These are phyloP conservation scores for Caenorhabditis parvicauda DNA, from an alignment of 2,888 invertebrate genomes.

Conservation along the genomic window DNA sequence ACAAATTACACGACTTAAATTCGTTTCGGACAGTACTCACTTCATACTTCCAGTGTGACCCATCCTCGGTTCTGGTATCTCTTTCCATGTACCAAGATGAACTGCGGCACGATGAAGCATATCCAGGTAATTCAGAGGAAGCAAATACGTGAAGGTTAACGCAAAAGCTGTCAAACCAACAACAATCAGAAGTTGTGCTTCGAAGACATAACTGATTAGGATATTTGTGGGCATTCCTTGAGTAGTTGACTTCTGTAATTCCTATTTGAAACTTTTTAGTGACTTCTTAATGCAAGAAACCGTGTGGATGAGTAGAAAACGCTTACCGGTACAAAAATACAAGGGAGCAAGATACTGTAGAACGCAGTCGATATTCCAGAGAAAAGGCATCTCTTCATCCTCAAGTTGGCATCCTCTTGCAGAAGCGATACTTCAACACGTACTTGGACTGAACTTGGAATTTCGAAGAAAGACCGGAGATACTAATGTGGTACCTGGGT, in stretches of 20 bases:
- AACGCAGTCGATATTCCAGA: slow-evolving; percentile 81
- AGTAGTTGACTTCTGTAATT: slow-evolving; percentile 46
- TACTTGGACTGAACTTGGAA: slow-evolving; percentile 63
- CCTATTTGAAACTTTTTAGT: background rate
- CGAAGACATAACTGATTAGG: slow-evolving; percentile 53
- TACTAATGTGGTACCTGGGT: slow-evolving; percentile 22
- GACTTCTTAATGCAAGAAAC: background rate
- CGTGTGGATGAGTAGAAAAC: background rate
- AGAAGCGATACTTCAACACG: slow-evolving; percentile 82
- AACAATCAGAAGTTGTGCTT: slow-evolving; percentile 29
- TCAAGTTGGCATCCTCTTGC: slow-evolving; percentile 81
- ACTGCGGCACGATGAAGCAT: slow-evolving; percentile 75
- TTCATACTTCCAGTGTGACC: slow-evolving; percentile 31
- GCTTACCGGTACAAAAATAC: slow-evolving; percentile 80
- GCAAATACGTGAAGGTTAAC: slow-evolving; percentile 75
- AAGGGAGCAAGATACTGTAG: slow-evolving; percentile 83
- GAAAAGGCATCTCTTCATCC: slow-evolving; percentile 82
- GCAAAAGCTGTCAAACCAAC: slow-evolving; percentile 74
- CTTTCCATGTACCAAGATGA: slow-evolving; percentile 81
- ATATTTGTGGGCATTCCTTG: slow-evolving; percentile 45
- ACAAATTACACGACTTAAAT: too few relatives aligned
- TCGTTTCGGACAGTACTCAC: too few relatives aligned
- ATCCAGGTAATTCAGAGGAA: slow-evolving; percentile 78
- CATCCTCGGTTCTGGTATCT: slow-evolving; percentile 51
- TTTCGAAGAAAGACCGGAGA: too few relatives aligned